phyloP scores from a whole-genome alignment of 2,888 invertebrate genomes.

The Oegoconia quadripuncta region DNA sequence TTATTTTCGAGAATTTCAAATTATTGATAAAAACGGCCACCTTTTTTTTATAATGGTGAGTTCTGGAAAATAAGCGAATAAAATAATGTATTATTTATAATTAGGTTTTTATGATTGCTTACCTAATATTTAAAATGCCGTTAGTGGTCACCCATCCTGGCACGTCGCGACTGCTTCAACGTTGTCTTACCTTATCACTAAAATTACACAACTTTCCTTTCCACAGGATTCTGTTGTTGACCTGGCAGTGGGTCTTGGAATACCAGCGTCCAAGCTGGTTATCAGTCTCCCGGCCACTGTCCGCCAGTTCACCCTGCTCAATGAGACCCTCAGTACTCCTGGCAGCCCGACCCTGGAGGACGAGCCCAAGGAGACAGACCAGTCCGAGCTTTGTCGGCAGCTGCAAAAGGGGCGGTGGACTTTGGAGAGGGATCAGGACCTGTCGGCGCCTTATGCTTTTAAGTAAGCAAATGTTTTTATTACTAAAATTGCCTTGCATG shows the following conservation, averaged over 20 bases:
- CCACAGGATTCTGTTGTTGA: slow-evolving; percentile 87
- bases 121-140: too few relatives aligned
- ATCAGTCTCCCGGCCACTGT: slow-evolving; percentile 85
- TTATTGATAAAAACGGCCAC: too few relatives aligned
- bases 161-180: neutral
- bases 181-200: neutral
- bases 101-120: too few relatives aligned
- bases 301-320: slow-evolving; percentile 82
- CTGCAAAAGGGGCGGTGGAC: slow-evolving; percentile 84
- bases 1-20: too few relatives aligned
- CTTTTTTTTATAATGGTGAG: too few relatives aligned
- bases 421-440: slow-evolving; percentile 86
- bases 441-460: slow-evolving; percentile 88
- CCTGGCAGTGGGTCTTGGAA: slow-evolving; percentile 83
- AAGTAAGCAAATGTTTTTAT: slow-evolving; percentile 56
- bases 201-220: slow-evolving; percentile 8
- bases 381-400: slow-evolving; percentile 79
- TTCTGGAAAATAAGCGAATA: too few relatives aligned
- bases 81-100: too few relatives aligned
- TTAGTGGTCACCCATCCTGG: too few relatives aligned
- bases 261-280: slow-evolving; percentile 84
- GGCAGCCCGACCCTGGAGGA: slow-evolving; percentile 81
- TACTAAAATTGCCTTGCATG: neutral
- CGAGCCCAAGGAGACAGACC: slow-evolving; percentile 75
- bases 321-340: slow-evolving; percentile 83